Conservation (phyloP, 2,888 invertebrate species). For the Callinectes sapidus region DNA sequence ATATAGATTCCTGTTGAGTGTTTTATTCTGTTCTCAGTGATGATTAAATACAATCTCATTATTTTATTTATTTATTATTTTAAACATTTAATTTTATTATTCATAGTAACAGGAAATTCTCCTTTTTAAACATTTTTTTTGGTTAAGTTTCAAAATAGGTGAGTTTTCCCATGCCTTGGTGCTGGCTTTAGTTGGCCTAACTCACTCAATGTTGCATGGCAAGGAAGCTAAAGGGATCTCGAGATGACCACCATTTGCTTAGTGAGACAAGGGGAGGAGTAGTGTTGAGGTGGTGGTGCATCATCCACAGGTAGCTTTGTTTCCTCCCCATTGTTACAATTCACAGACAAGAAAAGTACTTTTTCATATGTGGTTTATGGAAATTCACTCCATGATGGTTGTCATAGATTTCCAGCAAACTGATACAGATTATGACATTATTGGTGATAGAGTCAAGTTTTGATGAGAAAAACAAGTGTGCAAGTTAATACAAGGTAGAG, state of each 20-base stretch:
- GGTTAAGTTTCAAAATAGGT: neutral
- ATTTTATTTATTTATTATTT: neutral
- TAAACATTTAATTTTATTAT: neutral
- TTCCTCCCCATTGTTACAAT: neutral
- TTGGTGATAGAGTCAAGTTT: neutral
- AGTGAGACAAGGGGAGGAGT: neutral
- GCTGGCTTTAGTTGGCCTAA: neutral
- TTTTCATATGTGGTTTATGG: neutral
- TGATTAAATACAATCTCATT: neutral
- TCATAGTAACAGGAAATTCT: neutral
- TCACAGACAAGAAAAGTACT: neutral
- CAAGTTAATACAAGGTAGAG: neutral
- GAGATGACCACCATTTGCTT: neutral
- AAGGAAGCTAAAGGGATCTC: neutral
- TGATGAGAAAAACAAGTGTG: neutral
- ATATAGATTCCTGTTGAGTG: neutral
- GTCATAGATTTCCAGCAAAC: neutral
- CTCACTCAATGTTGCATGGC: neutral
- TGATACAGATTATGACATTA: neutral
- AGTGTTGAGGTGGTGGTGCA: neutral
- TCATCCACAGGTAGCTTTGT: neutral
- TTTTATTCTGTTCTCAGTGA: neutral
- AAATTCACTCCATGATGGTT: neutral
- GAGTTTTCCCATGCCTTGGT: neutral
- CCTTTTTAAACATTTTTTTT: neutral